Evolutionary conservation across 2,888 invertebrate genomes (phyloP).

Genomic region (Lamellibrachia satsuma): DNA sequence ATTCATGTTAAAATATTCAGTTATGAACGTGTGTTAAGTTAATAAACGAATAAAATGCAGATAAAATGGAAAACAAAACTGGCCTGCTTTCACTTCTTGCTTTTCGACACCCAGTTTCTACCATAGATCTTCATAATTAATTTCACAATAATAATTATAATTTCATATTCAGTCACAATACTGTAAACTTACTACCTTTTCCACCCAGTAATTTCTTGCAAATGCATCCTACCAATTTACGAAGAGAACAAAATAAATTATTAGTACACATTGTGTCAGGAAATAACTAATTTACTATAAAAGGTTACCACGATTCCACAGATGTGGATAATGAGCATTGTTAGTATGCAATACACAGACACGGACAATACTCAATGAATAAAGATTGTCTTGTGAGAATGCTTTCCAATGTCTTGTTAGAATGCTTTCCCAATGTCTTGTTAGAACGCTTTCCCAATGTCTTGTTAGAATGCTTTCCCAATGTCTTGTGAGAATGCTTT

Average conservation of each 20-base stretch:
- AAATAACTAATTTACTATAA: conserved; percentile 18
- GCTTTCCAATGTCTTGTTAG: too few relatives aligned
- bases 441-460: too few relatives aligned
- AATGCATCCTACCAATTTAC: neutral
- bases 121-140: neutral
- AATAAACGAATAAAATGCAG: too few relatives aligned
- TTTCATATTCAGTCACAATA: neutral
- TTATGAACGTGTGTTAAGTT: too few relatives aligned
- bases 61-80: neutral
- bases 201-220: neutral
- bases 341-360: neutral
- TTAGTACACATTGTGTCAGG: neutral
- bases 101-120: neutral
- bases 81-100: neutral
- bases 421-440: too few relatives aligned
- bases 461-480: too few relatives aligned
- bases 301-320: neutral
- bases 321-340: neutral
- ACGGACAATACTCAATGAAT: neutral
- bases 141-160: neutral
- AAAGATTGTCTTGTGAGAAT: neutral
- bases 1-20: too few relatives aligned
- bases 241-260: neutral
- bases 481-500: too few relatives aligned
- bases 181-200: neutral